Base-by-base conservation (phyloP, 2,113 vertebrate species). In the Anser brachyrhynchus region DNA sequence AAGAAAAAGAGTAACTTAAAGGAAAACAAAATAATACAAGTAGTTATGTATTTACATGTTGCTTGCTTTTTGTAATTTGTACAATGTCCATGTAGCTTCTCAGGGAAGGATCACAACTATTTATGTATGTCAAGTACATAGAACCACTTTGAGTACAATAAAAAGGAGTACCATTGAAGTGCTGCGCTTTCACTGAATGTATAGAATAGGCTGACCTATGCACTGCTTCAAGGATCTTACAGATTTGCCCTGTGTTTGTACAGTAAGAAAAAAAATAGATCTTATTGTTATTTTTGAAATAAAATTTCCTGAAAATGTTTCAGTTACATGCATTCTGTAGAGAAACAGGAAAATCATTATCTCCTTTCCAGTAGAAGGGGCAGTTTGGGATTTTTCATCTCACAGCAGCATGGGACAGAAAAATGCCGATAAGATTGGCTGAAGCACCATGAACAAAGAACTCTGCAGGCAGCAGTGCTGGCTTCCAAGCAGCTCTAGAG, bases 141-240 rank as follows among this genome's bases (percentile, higher is more conserved):
- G 89, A 78, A 87, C 20, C 77, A 76, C 70, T 92, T 7, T 75
- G 58, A 93, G 33, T 70, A 76, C 62, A 89, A 91, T 62, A 91
- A 91, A 95, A 92, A 87, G 61, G 54, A 95, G 58, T 82, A 94
- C 74, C 66, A 92, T 20, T 84, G 89, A 94, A 92, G 89, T 49
- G 61, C 66, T 91, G 84, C 62, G 72, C 81, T 95, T 95, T 93
- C 70, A 78, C 81, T 0, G 0, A 82, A 87, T 77, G 90, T 89
- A 91, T 95, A 96, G 84, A 81, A 89, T 78, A 87, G 84, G 20
- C 69, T 87, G 91, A 95, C 79, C 80, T 89, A 67, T 84, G 79
- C 55, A 80, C 70, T 61, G 65, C 61, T 92, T 89, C 46, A 84
- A 72, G 65, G 62, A 37, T 81, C 69, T 91, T 69, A 71, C 17